Evolutionary conservation across 2,888 invertebrate species (phyloP).

Genomic region (Alsophila aescularia): DNA sequence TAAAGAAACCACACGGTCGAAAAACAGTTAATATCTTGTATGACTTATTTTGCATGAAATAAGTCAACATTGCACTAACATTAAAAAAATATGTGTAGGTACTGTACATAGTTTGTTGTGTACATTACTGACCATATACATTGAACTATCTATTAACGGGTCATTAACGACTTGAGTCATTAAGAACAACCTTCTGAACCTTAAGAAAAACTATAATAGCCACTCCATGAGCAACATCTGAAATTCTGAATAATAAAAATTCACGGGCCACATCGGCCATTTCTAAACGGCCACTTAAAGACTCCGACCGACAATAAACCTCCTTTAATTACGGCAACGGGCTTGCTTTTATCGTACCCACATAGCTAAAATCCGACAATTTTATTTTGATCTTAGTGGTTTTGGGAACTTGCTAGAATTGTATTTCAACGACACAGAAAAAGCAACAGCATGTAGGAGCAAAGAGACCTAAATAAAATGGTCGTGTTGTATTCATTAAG

Average conservation of each 20-base stretch:
- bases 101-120: too few species aligned
- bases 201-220: constrained; percentile 36
- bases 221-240: constrained; percentile 18
- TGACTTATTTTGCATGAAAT: too few species aligned
- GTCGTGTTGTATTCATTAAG: constrained; percentile 61
- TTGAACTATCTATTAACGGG: too few species aligned
- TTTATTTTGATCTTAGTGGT: constrained; percentile 4
- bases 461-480: constrained; percentile 7
- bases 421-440: constrained; percentile 6
- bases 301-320: constrained; percentile 66
- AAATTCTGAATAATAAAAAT: constrained; percentile 35
- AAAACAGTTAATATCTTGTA: too few species aligned
- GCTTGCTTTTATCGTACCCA: constrained; percentile 72
- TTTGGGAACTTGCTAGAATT: constrained; percentile 7
- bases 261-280: constrained; percentile 41
- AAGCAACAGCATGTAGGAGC: neutral
- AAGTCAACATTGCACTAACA: too few species aligned
- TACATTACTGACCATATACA: too few species aligned
- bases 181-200: constrained; percentile 35
- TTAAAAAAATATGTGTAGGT: neutral
- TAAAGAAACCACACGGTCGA: too few species aligned
- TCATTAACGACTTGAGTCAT: constrained; percentile 44
- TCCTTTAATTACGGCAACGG: constrained; percentile 72
- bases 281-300: constrained; percentile 55
- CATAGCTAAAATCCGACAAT: constrained; percentile 47